phyloP scores from a whole-genome alignment of 2,113 vertebrate genomes.

The Porphyrio hochstetteri region DNA sequence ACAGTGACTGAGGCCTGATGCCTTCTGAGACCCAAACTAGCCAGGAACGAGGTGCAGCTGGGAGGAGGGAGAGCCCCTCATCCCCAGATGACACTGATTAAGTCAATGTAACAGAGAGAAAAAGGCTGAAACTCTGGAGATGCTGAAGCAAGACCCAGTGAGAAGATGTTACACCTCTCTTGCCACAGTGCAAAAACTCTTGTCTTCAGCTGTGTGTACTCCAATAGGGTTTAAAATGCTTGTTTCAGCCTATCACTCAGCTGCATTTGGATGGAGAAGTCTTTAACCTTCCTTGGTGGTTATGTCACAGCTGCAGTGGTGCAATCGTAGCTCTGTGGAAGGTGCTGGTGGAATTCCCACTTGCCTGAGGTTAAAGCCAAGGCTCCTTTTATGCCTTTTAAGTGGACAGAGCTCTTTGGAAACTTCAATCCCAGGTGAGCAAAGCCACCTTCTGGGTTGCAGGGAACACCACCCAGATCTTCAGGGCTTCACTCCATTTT shows the following conservation, averaged over 20 bases:
- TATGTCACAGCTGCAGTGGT: neutral
- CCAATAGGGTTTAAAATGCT: neutral
- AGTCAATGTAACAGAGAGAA: rapidly evolving
- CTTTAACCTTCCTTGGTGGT: neutral
- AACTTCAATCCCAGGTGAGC: neutral
- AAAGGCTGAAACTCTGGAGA: neutral
- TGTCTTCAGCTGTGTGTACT: neutral
- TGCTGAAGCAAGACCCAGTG: neutral
- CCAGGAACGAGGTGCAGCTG: rapidly evolving
- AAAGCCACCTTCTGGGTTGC: neutral
- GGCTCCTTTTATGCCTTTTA: neutral
- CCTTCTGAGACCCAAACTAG: neutral
- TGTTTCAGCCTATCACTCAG: neutral
- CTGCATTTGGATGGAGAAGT: neutral
- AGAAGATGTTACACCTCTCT: neutral
- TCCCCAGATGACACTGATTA: neutral
- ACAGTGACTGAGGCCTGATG: neutral
- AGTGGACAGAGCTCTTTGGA: neutral
- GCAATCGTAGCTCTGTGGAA: neutral
- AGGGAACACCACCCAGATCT: neutral
- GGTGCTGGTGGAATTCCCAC: neutral
- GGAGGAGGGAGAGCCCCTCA: neutral
- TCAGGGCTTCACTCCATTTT: conserved; percentile 21
- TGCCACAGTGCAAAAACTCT: neutral
- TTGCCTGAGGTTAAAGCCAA: neutral